Base-by-base conservation (phyloP, 92 coral and sea anemone species). In the Porites evermanni region DNA sequence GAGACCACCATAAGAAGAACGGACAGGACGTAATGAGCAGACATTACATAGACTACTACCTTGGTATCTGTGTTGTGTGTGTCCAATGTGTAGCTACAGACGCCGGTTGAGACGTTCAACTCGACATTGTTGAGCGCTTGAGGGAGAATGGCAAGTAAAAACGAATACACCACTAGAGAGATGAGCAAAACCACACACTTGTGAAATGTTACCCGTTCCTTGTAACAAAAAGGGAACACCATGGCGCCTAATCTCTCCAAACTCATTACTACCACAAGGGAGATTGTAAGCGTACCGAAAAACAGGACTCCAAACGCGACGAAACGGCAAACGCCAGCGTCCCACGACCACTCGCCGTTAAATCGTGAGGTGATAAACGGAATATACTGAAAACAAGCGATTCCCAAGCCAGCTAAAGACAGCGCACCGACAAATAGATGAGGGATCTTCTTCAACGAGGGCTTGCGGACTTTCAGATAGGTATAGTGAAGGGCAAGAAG, bases 371-470 rank as follows among this genome's bases (percentile, higher is more conserved):
- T 89, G 21, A 95, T 93, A 44, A 93, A 95, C 1, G 98, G 96
- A 19, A 95, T 89, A 73, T 90, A 95, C 10, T 89, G 91, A 61
- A 87, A 95, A 6, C 92, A 67, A 44, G 98, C 98, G n/a, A 95
- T 88, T 1, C 98, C 98, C 6, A 95, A 88, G 2, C 98, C 98
- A 0, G 96, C 88, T 70, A 93, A 38, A 13, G 98, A 95, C 20
- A 95, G 91, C 53, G 98, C 98, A 72, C 98, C 98, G 4, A 93
- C 98, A 13, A 95, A 89, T 56, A 95, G 89, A 72, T 95, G 98
- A 1, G 98, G 98, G 24, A 95, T 93, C 68, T 95, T 95, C 86
- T 95, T 95, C 78, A 93, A 87, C 26, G 98, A 95, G 12, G 98
- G 98, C 87, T 95, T 95, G 69, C 93, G 78, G 17, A 95, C 92